Percentiles rank a stretch among this genome's conserved stretches.
Conservation (phyloP, 2,113 vertebrate species). For the Trogon melanurus region DNA sequence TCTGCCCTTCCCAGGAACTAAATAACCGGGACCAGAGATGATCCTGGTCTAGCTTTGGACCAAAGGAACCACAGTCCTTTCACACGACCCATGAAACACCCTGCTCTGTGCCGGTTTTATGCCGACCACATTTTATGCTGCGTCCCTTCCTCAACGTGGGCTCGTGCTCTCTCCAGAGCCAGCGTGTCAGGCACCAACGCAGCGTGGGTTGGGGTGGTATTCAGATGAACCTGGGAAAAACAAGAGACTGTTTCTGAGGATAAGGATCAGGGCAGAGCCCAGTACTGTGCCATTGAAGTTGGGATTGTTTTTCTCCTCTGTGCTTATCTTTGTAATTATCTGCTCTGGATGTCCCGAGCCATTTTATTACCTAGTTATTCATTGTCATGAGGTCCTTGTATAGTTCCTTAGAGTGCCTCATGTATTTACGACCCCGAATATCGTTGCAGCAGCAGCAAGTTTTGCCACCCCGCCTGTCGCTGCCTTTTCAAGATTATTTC, state of each 20-base stretch:
- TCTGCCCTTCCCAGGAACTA: not conserved
- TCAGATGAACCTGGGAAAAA: not conserved
- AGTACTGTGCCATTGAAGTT: not conserved
- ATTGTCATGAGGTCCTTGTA: not conserved
- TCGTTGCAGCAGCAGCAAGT: not conserved
- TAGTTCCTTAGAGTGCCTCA: not conserved
- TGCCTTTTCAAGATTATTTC: not conserved
- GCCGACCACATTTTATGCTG: not conserved
- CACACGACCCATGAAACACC: not conserved
- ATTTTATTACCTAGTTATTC: not conserved
- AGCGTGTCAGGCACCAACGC: not conserved
- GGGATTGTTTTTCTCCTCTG: not conserved
- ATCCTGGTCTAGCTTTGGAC: not conserved
- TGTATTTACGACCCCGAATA: not conserved
- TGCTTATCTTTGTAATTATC: not conserved
- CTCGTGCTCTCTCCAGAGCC: not conserved
- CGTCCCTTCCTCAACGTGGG: not conserved
- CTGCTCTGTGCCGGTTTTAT: not conserved
- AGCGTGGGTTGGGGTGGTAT: not conserved
- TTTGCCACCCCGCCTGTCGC: not conserved
- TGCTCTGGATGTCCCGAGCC: not conserved
- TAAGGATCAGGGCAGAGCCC: not conserved
- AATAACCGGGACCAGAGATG: not conserved
- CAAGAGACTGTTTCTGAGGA: not conserved
- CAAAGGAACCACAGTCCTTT: not conserved